Base-by-base conservation (phyloP, 2,797 vertebrate genomes). In the Coregonus suidteri region DNA sequence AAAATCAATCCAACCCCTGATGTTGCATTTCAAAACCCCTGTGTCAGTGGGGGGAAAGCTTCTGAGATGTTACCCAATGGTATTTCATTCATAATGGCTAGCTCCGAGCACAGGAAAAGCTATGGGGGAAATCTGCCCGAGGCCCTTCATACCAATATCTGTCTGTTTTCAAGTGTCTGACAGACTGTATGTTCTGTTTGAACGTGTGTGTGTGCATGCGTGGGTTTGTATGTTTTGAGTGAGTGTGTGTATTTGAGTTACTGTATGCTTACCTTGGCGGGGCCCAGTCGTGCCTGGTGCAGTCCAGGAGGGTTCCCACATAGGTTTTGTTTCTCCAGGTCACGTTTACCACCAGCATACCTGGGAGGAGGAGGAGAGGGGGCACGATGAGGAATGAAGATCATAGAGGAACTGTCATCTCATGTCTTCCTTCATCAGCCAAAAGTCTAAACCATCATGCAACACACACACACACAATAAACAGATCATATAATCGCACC, bases 301-400 rank as follows among this genome's bases (percentile, higher is more conserved):
- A 99, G 93, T 99, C 98, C 31, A 99, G 93, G 81, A 99, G 93
- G 0, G 98, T 99, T 52, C 98, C 98, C 66, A 99, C 98, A 0
- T 99, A 99, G 0, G 98, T 98, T 91, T 99, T 99, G 90, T 99
- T 99, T 88, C 98, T 96, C 98, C 97, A 99, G 14, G 98, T 99
- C 77, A 99, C 98, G 1, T 99, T 99, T 1, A 99, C 97, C 77
- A 99, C 97, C 93, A 99, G 89, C 97, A 99, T 98, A 59, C 98
- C 97, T 98, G 66, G 41, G 9, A 47, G 41, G 9, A 47, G 41
- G 41, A 80, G 9, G 31, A 73, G 7, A 34, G 35, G 20, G 71
- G 13, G 11, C 9, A 37, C 15, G 3, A 11, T 62, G 31, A 59
- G 7, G 1, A 56, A 56, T 51, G 16, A 62, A 30, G 18, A 7